Base-by-base conservation (phyloP, 1,140 invertebrate genomes). In the Phocides pigmalion region DNA sequence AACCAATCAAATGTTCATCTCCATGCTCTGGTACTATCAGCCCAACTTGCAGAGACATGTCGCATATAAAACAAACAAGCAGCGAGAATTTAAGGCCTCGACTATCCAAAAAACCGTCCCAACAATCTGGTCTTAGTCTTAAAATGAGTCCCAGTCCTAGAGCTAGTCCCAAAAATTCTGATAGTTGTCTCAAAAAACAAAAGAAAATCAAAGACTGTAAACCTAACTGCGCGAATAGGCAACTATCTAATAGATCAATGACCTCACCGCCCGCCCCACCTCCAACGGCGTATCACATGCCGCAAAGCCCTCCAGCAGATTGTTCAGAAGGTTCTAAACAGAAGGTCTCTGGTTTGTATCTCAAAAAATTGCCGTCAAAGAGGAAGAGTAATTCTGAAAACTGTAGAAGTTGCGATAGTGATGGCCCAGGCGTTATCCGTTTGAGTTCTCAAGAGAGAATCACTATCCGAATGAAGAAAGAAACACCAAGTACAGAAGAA, bases 381-480 rank as follows among this genome's bases (percentile, higher is more conserved):
- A 74, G 68, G 44, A 71, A 53, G 46, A 53, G 35, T 11, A 58
- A 22, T 37, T 59, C 62, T 3, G 49, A 70, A 25, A 51, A 72
- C 25, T 73, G 62, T 12, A 16, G 41, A 35, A 35, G 32, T 53
- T 8, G n/a, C 3, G 32, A 41, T 1, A 59, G 35, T 64, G n/a
- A 58, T 12, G 35, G 32, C 4, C 12, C 17, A n/a, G 50, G 58
- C 14, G 54, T 70, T 15, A 77, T 75, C 35, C 59, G 59, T 16
- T 56, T 79, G 2, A 79, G 65, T 64, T 85, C 79, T 9, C 63
- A 68, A 4, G 82, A 83, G 17, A 73, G 74, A 22, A 62, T 81
- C 41, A 71, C 62, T 4, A 72, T 82, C 32, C 72, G 67, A 64
- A 41, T 79, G 9, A 81, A 73, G 44, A 65, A 74, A 58, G 47